These are phyloP conservation scores for Melanaphis sacchari DNA, from an alignment of 1,140 invertebrate genomes.

Conservation along the genomic window DNA sequence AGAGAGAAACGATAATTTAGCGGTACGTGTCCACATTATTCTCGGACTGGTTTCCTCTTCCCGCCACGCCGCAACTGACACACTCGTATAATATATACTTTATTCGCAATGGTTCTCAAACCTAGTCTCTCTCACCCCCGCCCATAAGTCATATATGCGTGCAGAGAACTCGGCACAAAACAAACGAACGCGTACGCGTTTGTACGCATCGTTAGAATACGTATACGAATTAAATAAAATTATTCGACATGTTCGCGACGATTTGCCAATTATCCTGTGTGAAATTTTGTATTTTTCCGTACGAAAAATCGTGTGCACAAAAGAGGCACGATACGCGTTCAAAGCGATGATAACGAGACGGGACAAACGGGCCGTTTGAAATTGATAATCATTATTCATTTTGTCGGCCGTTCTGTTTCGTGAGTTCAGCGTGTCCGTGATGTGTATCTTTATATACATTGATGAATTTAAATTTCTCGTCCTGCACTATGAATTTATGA, in stretches of 20 bases:
- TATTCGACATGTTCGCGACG: background rate
- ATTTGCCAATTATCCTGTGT: background rate
- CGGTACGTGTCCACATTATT: background rate
- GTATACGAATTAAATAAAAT: background rate
- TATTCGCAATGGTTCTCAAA: constrained; percentile 52
- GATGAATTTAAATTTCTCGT: background rate
- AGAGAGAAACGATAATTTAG: constrained; percentile 23
- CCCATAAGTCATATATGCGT: background rate
- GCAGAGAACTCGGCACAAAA: background rate
- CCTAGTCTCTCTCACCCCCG: background rate
- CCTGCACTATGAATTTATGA: no score
- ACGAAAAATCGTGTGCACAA: background rate
- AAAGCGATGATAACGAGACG: background rate
- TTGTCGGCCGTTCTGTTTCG: background rate
- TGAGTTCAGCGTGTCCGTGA: background rate
- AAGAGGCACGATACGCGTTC: no score
- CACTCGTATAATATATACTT: background rate
- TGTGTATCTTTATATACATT: background rate
- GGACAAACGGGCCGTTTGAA: background rate
- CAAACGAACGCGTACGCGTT: background rate
- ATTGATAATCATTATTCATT: background rate
- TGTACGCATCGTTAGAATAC: background rate
- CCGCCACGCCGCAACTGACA: background rate
- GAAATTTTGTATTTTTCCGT: background rate
- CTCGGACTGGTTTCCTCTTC: constrained; percentile 22